Percentiles rank a stretch among this genome's conserved stretches.
Conservation (phyloP, 2,113 vertebrate genomes). For the Ia io region DNA sequence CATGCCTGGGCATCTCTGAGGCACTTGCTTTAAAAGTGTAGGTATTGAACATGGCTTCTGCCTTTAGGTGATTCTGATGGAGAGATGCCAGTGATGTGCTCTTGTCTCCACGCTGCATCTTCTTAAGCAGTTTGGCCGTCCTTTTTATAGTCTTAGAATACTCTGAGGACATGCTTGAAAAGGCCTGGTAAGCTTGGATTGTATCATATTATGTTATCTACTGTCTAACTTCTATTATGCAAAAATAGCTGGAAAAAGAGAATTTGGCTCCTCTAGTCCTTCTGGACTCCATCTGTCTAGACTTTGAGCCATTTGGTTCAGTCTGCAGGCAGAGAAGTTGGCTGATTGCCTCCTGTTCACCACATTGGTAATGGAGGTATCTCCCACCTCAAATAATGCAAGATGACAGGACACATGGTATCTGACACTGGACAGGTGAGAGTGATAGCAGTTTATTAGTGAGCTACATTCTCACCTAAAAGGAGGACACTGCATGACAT, state of each 20-base stretch:
- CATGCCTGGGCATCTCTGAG: neutral
- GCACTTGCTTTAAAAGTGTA: neutral
- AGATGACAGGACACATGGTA: neutral
- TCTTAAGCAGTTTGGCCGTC: neutral
- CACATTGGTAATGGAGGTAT: neutral
- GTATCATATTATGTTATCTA: neutral
- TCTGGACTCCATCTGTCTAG: neutral
- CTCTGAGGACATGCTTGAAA: neutral
- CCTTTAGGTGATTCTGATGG: neutral
- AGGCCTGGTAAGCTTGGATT: neutral
- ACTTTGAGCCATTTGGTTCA: neutral
- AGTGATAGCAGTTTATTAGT: neutral
- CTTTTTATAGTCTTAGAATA: neutral
- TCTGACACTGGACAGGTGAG: neutral
- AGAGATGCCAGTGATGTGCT: neutral
- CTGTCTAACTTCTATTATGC: neutral
- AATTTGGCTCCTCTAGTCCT: neutral
- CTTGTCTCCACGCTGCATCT: neutral
- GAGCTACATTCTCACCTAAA: neutral
- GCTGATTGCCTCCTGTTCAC: neutral
- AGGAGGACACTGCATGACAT: neutral
- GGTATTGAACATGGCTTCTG: neutral
- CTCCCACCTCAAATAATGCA: neutral
- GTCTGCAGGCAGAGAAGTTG: neutral
- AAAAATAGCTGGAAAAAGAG: neutral